phyloP scores from a whole-genome alignment of 2,888 invertebrate genomes.

The Drosophila robusta region DNA sequence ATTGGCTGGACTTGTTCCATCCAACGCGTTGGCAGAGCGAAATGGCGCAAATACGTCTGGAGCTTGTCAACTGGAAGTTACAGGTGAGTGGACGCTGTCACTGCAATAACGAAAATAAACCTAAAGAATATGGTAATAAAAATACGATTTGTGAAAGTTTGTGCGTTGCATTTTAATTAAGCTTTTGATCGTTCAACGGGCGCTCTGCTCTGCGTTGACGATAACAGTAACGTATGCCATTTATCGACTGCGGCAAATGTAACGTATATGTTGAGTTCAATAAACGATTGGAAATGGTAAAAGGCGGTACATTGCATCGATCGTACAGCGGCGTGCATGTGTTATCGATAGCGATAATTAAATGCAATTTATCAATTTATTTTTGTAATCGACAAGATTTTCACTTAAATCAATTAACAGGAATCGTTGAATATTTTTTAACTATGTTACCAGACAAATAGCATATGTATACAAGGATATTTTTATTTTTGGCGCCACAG shows the following conservation, averaged over 20 bases:
- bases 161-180: constrained; percentile 32
- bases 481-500: no score
- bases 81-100: constrained; percentile 62
- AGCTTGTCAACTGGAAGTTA: constrained; percentile 79
- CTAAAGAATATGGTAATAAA: not conserved
- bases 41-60: constrained; percentile 77
- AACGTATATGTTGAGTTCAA: not conserved
- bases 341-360: constrained; percentile 4
- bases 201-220: not conserved
- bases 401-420: no score
- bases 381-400: no score
- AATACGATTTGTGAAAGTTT: constrained; percentile 29
- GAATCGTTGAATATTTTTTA: no score
- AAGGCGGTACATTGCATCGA: constrained; percentile 18
- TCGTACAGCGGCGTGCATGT: constrained; percentile 9
- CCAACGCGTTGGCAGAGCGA: constrained; percentile 75
- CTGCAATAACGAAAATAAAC: not conserved
- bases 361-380: not conserved
- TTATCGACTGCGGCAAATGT: constrained; percentile 3
- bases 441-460: no score
- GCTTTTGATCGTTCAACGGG: constrained; percentile 46
- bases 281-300: constrained; percentile 1
- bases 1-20: constrained; percentile 81
- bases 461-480: no score
- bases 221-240: constrained; percentile 1